These are phyloP conservation scores for Coryphaenoides rupestris DNA, from an alignment of 2,113 vertebrate species.

Conservation along the genomic window DNA sequence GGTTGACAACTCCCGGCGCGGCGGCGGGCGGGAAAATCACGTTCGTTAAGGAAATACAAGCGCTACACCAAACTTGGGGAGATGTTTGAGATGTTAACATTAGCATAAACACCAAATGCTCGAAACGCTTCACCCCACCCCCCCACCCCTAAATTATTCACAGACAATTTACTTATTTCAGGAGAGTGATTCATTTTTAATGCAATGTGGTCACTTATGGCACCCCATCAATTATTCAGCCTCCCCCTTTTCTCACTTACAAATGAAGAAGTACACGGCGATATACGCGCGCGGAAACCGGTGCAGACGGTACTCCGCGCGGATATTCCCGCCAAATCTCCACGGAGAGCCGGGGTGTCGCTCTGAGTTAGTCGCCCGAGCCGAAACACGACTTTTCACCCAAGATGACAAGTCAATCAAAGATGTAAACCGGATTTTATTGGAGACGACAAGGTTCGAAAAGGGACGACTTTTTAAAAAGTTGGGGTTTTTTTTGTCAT, in stretches of 20 bases:
- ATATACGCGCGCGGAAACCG: no score
- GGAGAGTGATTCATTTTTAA: constrained; percentile 67
- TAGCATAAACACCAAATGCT: constrained; percentile 61
- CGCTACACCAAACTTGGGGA: constrained; percentile 23
- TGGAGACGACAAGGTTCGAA: no score
- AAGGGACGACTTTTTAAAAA: no score
- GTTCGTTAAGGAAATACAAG: constrained; percentile 33
- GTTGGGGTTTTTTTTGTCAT: no score
- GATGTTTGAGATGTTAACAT: constrained; percentile 61
- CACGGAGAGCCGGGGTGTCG: no score
- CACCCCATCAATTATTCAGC: constrained; percentile 65
- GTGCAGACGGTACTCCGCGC: no score
- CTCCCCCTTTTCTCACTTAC: constrained; percentile 39
- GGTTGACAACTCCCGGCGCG: not conserved
- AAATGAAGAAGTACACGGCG: constrained; percentile 19
- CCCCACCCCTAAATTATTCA: constrained; percentile 62
- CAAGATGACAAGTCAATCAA: no score
- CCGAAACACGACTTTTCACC: no score
- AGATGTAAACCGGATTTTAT: no score
- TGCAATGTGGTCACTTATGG: constrained; percentile 64
- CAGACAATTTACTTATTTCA: constrained; percentile 68
- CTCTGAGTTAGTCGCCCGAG: no score
- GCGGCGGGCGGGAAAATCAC: not conserved
- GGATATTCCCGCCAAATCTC: no score
- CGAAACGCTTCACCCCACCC: constrained; percentile 1